Evolutionary conservation across 2,797 vertebrate genomes (phyloP).

Genomic region (Chromis chromis): DNA sequence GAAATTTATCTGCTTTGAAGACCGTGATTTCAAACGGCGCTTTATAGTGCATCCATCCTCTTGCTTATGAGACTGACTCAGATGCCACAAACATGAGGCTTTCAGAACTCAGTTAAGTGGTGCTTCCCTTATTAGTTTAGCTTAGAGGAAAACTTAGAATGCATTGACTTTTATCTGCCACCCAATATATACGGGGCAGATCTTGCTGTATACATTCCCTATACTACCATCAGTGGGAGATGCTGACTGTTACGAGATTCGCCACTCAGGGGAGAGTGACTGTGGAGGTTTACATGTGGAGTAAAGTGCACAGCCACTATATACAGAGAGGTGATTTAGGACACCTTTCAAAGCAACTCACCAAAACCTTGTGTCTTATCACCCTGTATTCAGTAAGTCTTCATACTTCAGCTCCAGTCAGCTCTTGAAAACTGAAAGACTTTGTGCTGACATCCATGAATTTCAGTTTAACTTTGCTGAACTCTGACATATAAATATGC

Average conservation of each 20-base stretch:
- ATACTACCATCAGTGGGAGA: neutral
- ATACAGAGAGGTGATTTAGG: neutral
- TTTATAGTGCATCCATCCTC: constrained; percentile 15
- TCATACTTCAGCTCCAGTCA: neutral
- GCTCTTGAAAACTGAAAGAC: neutral
- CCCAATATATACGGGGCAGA: neutral
- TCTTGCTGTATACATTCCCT: neutral
- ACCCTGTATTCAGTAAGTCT: neutral
- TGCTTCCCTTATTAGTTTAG: neutral
- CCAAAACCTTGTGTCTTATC: neutral
- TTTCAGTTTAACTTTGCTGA: neutral
- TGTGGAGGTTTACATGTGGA: neutral
- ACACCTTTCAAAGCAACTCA: neutral
- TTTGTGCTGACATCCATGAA: neutral
- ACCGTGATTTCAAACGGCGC: constrained; percentile 1
- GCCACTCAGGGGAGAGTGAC: neutral
- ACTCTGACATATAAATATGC: neutral
- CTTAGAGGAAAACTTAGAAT: constrained; percentile 3
- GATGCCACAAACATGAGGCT: neutral
- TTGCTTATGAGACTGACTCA: neutral
- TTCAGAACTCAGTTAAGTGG: constrained; percentile 1
- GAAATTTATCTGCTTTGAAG: neutral
- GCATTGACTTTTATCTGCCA: constrained; percentile 12
- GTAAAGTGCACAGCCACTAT: neutral
- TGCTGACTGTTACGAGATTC: neutral